Evolutionary conservation across 1,140 invertebrate species (phyloP).

Genomic region (Drosophila hydei): DNA sequence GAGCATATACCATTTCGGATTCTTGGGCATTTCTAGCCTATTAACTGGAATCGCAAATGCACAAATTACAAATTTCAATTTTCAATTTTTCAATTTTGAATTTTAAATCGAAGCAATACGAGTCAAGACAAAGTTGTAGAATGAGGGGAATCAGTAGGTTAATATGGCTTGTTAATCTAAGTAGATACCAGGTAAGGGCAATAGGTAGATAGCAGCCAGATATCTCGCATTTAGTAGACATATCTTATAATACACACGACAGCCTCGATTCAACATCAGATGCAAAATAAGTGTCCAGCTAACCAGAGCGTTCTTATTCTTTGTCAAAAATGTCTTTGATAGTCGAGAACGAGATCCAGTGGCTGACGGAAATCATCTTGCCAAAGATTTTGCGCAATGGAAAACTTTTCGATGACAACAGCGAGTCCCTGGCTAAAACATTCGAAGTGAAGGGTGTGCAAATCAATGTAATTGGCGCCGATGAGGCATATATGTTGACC

Average conservation of each 20-base stretch:
- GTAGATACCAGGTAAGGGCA: no score
- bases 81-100: no score
- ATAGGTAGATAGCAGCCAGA: neutral
- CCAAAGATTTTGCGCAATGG: slow-evolving; percentile 42
- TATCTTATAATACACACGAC: neutral
- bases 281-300: neutral
- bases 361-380: slow-evolving; percentile 50
- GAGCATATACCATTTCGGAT: neutral
- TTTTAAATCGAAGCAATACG: neutral
- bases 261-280: neutral
- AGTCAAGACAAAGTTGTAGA: neutral
- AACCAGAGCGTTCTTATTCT: neutral
- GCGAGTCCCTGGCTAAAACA: slow-evolving; percentile 13
- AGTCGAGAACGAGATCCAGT: slow-evolving; percentile 48
- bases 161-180: no score
- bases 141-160: no score
- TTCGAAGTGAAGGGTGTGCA: slow-evolving; percentile 51
- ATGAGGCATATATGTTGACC: slow-evolving; percentile 76
- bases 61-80: neutral
- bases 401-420: slow-evolving; percentile 51
- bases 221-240: neutral
- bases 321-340: slow-evolving; percentile 39
- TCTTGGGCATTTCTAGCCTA: neutral
- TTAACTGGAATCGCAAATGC: no score
- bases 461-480: slow-evolving; percentile 57